Base-by-base conservation (phyloP, 2,888 invertebrate species). In the Mesorhabditis belari region DNA sequence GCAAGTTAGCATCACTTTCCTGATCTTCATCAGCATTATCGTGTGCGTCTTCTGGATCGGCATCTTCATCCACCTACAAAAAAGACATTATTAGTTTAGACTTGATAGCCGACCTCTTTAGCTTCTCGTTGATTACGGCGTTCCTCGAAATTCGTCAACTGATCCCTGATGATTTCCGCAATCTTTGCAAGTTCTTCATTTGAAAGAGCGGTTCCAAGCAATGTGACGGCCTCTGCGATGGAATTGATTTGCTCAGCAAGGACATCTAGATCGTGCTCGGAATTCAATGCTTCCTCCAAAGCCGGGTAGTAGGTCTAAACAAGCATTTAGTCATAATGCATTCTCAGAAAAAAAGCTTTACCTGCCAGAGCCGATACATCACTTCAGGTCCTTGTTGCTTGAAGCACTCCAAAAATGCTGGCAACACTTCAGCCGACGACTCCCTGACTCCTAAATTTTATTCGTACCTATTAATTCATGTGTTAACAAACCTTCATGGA, bases 341-440 rank as follows among this genome's bases (percentile, higher is more conserved):
- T 17, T 9, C 12, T 1, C 44, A n/a, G n/a, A 35, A 35, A 35
- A 17, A 35, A 35, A 17, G 12, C 44, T n/a, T 35, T 35, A 35
- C 91, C 19, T 55, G 57, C 71, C 71, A 71, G 23, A 70, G 60
- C 24, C 65, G 65, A 23, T 68, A 64, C 60, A 66, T 64, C 6
- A 62, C 69, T 3, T 53, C 62, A 4, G 64, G 26, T 23, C 70
- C 70, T 80, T 89, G 88, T 63, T 89, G 88, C 77, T 88, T 87
- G 17, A 90, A 91, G 82, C 92, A 91, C 76, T 92, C 90, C 58
- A 94, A 85, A 64, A 94, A 83, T 82, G 87, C 89, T 0, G 93
- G 93, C 73, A 94, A 85, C 62, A 90, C 89, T 82, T 93, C 92
- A 0, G 92, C 91, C 0, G 93, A 93, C 0, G 93, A 91, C 19